These are phyloP conservation scores for Cololabis saira DNA, from an alignment of 2,113 vertebrate species.

Conservation along the genomic window DNA sequence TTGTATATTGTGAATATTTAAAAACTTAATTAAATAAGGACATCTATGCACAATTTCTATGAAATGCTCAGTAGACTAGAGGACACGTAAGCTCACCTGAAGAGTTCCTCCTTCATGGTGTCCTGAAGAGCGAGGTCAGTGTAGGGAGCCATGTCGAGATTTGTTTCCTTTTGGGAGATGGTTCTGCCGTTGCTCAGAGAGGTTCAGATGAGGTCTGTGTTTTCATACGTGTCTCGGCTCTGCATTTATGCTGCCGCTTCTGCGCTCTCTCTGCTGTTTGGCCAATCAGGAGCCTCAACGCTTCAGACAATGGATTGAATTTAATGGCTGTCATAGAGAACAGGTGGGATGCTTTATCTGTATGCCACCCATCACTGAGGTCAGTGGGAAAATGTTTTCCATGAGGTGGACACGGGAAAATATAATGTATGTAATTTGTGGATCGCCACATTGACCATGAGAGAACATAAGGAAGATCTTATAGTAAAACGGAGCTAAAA, in stretches of 20 bases:
- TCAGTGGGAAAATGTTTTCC: constrained; percentile 75
- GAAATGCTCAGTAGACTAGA: background rate
- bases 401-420: constrained; percentile 57
- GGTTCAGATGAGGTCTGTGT: constrained; percentile 26
- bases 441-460: constrained; percentile 4
- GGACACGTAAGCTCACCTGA: constrained; percentile 63
- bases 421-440: constrained; percentile 3
- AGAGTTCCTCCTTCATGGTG: constrained; percentile 75
- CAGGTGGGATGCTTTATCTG: constrained; percentile 76
- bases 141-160: constrained; percentile 71
- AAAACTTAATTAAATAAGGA: background rate
- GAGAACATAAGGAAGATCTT: background rate
- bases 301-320: constrained; percentile 65
- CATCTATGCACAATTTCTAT: background rate
- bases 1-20: background rate
- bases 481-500: background rate
- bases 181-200: constrained; percentile 1
- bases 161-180: constrained; percentile 9
- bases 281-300: constrained; percentile 71
- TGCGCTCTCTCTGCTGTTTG: constrained; percentile 6
- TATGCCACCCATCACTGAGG: constrained; percentile 59
- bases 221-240: constrained; percentile 33
- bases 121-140: constrained; percentile 73
- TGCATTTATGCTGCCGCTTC: constrained; percentile 67
- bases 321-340: constrained; percentile 69